Evolutionary conservation across 2,797 vertebrate species (phyloP).

Genomic region (Tokudaia tokunoshimensis): DNA sequence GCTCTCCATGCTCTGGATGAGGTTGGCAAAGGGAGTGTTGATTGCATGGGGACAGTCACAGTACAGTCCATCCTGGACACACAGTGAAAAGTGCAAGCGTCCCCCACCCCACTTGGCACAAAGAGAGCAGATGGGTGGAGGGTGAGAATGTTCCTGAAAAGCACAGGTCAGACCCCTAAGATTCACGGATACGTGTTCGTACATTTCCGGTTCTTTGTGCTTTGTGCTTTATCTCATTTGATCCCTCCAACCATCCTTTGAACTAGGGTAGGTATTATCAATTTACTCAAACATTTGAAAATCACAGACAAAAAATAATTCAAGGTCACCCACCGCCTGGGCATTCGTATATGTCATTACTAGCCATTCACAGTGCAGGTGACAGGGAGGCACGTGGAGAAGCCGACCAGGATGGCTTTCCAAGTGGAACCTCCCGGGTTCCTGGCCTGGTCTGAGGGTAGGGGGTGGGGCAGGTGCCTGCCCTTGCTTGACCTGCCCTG

Average conservation of each 20-base stretch:
- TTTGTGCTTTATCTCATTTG: not conserved
- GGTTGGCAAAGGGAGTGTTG: not conserved
- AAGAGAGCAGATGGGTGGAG: not conserved
- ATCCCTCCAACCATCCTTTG: not conserved
- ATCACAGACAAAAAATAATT: not conserved
- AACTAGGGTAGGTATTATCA: not conserved
- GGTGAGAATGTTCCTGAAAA: not conserved
- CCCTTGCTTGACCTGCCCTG: not conserved
- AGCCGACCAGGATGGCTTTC: not conserved
- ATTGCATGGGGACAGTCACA: not conserved
- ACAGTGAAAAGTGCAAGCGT: not conserved
- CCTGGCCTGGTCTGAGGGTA: not conserved
- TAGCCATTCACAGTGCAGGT: not conserved
- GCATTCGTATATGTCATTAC: not conserved
- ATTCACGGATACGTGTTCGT: not conserved
- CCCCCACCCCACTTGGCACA: not conserved
- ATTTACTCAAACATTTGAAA: not conserved
- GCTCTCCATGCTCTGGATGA: fast-evolving
- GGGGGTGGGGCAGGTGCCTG: not conserved
- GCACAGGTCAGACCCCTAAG: not conserved
- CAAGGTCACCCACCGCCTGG: not conserved
- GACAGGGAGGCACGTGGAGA: not conserved
- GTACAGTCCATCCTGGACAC: not conserved
- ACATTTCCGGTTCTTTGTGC: not conserved
- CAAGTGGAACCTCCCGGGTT: not conserved